Evolutionary conservation across 1,140 invertebrate species (phyloP), one percentile per base, ranked within the genome.

Genomic region (Fopius arisanus): DNA sequence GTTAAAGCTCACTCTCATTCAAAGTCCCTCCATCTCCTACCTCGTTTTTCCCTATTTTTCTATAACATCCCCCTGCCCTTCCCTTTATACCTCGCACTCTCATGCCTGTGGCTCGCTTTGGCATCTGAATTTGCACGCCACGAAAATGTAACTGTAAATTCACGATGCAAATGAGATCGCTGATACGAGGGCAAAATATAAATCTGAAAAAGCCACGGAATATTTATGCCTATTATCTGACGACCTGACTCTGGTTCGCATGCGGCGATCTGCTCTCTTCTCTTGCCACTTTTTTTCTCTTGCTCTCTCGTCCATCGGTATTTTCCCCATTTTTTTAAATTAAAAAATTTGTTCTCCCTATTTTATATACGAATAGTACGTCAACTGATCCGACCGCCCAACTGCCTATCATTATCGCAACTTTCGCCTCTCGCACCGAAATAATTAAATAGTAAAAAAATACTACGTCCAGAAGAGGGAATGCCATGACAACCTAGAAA

Each of bases 171-270:
- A 87, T 86, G 83, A 86, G 85, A 84, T 84, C 72, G 77, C 81
- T 80, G 84, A 86, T 86, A 86, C 81, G 80, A 78, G 33, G 78
- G 54, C 78, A 78, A 86, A 84, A 85, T 87, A 86, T 88, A 87
- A 86, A 87, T 88, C 82, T 82, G 78, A 83, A 86, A 86, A 83
- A 86, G 78, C 71, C 79, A 78, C 37, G 73, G 76, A 77, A 84
- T 87, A 88, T 87, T 88, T 86, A 88, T 87, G 82, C 79, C 80
- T 79, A 82, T 85, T 85, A 88, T 86, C 82, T 83, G 78, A 81
- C 66, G 65, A 63, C 48, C 51, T 19, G 54, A 51, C 51, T 41
- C 43, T 14, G 26, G n/a, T 28, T 37, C 65, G 33, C 23, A 37
- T 73, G n/a, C n/a, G 65, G 43, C 66, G 28, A 16, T 63, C 70